Base-by-base conservation (phyloP, 2,888 invertebrate genomes). In the Drosophila meridiana region DNA sequence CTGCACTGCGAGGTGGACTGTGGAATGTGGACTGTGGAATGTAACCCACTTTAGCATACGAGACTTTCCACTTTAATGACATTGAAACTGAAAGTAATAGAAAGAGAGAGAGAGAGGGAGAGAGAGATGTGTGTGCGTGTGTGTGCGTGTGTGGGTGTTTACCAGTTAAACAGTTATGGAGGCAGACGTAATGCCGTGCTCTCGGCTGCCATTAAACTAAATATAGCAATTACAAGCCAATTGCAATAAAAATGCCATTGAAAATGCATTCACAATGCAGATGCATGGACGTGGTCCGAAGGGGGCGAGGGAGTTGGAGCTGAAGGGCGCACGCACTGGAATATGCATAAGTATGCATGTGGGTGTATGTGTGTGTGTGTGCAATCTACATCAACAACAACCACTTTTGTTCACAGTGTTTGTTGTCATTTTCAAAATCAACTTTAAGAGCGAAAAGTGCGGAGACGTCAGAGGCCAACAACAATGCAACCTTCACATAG, bases 401-500 rank as follows among this genome's bases (percentile, higher is more conserved):
- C 28, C 1, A 20, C 42, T 38, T 47, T 47, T 47, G 14, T 47
- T n/a, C 38, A 59, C 64, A 20, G 34, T 36, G 20, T 66, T 48
- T 69, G 84, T 78, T 84, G 87, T 83, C 81, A 83, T 82, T 82
- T 80, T 87, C 58, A 9, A 69, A 83, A 82, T 84, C 83, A 85
- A 75, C 66, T 66, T 55, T 68, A 48, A 56, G 26, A 40, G 59
- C 34, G 34, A 20, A 34, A 34, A 34, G 14, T 11, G 14, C 3
- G 11, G 32, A 28, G 34, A 14, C 20, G 14, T 40, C 13, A 61
- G 26, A 34, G 43, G 14, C 56, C 72, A 71, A 73, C 69, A 64
- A 77, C 83, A 82, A 76, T 85, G 82, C 84, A 92, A 92, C 92
- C 92, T 92, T 92, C 92, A 92, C 92, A 92, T 86, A 91, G 92